These are phyloP conservation scores for Eolophus roseicapilla DNA, from an alignment of 2,113 vertebrate genomes.

Conservation along the genomic window DNA sequence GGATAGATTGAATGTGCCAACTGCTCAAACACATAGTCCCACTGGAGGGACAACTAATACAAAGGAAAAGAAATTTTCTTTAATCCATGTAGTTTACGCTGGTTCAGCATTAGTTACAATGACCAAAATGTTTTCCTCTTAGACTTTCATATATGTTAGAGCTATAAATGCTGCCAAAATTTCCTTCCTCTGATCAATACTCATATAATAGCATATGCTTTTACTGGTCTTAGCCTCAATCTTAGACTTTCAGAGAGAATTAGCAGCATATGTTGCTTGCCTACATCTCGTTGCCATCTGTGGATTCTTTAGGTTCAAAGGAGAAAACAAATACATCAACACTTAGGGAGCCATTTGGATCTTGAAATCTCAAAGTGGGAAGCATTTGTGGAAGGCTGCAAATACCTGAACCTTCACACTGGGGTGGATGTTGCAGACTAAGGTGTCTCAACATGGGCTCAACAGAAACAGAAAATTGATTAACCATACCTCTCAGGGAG, in stretches of 20 bases:
- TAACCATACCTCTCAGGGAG: background rate
- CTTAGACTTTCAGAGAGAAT: background rate
- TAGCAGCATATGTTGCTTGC: background rate
- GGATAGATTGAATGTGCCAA: background rate
- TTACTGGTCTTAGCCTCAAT: background rate
- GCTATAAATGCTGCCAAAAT: background rate
- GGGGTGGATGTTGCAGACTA: background rate
- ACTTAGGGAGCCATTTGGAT: background rate
- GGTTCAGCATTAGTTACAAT: background rate
- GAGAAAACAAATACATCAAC: background rate
- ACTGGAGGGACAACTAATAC: background rate
- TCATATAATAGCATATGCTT: background rate
- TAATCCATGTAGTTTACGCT: background rate
- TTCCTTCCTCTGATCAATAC: background rate
- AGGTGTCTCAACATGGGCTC: background rate
- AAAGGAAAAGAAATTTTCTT: background rate
- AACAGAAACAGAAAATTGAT: background rate
- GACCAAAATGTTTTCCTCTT: background rate
- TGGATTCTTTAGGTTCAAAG: slow-evolving; percentile 9
- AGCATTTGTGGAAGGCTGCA: background rate
- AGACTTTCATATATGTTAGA: background rate
- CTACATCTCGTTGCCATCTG: background rate
- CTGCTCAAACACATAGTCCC: background rate
- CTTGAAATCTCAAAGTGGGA: background rate
- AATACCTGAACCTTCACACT: background rate